These are phyloP conservation scores for Bufo bufo DNA, from an alignment of 2,113 vertebrate species.

Conservation along the genomic window DNA sequence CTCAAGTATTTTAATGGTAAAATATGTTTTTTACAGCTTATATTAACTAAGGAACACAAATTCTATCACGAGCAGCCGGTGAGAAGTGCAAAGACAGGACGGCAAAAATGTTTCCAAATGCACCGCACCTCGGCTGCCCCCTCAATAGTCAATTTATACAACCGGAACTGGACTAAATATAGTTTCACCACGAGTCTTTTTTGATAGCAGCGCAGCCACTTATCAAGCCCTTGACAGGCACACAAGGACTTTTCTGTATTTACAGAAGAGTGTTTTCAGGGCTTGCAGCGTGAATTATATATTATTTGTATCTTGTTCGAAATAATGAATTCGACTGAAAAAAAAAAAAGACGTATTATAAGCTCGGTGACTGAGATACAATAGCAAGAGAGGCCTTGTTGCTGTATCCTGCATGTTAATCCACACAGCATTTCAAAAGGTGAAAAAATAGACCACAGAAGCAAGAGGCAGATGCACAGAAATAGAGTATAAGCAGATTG, in stretches of 20 bases:
- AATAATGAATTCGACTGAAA: slow-evolving; percentile 4
- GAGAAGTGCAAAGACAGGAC: neutral
- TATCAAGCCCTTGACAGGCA: slow-evolving; percentile 44
- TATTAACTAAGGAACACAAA: neutral
- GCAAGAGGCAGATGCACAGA: neutral
- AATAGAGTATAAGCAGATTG: neutral
- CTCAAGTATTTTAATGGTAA: neutral
- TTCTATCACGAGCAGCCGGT: neutral
- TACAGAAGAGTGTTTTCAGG: neutral
- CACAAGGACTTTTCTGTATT: slow-evolving; percentile 39
- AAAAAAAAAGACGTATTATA: neutral
- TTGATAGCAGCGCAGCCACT: slow-evolving; percentile 38
- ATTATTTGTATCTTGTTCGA: slow-evolving; percentile 3
- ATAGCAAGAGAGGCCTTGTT: neutral
- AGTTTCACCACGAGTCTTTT: slow-evolving; percentile 31
- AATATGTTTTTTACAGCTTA: neutral
- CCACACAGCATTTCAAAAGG: neutral
- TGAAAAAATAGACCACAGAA: neutral
- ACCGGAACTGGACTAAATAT: slow-evolving; percentile 46
- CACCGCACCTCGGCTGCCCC: neutral
- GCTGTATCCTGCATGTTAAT: neutral
- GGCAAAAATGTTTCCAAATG: slow-evolving; percentile 13
- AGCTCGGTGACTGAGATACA: neutral
- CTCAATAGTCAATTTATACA: slow-evolving; percentile 21
- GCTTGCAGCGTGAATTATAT: neutral